Evolutionary conservation across 1,140 invertebrate species (phyloP).

Genomic region (Hylaeus volcanicus): DNA sequence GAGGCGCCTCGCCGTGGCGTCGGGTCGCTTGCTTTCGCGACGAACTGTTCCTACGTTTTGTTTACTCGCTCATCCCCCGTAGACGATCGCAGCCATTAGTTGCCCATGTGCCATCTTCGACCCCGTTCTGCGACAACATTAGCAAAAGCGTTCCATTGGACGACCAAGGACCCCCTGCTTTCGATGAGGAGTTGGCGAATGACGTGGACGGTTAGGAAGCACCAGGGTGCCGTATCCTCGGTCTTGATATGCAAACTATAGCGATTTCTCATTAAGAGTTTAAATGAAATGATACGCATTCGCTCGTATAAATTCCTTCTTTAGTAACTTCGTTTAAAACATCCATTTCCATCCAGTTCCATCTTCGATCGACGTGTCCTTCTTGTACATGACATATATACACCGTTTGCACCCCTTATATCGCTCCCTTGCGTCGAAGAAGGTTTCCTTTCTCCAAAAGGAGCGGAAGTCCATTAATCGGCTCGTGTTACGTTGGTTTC

Average conservation of each 20-base stretch:
- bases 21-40: constrained; percentile 18
- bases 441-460: constrained; percentile 12
- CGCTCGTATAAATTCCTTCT: no score
- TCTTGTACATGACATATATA: background rate
- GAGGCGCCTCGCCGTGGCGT: constrained; percentile 34
- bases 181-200: background rate
- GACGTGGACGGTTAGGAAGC: background rate
- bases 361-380: background rate
- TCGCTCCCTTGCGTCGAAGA: background rate
- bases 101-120: constrained; percentile 9
- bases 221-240: no score
- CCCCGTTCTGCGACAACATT: background rate
- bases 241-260: no score
- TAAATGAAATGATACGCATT: no score
- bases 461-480: constrained; percentile 60
- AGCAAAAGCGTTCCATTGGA: background rate
- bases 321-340: no score
- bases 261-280: no score
- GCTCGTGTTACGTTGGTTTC: constrained; percentile 47
- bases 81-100: constrained; percentile 17
- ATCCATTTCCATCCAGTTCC: background rate
- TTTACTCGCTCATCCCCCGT: constrained; percentile 43
- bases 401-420: no score
- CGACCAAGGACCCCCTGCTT: background rate
- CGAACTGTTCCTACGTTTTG: constrained; percentile 55